Evolutionary conservation across 2,797 vertebrate genomes (phyloP).

Genomic region (Avahi laniger): DNA sequence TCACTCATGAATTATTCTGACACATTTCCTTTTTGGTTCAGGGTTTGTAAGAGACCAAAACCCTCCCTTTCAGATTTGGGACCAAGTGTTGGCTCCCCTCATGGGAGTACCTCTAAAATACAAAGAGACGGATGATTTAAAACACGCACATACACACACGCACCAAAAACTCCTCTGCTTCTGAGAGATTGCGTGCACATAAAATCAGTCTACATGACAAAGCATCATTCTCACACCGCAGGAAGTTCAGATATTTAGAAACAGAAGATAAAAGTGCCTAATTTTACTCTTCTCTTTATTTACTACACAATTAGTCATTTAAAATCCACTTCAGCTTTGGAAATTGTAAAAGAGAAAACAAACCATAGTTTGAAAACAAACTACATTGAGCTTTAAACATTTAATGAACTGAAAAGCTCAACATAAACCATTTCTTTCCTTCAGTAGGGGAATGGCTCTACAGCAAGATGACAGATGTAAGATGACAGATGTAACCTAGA

Average conservation of each 20-base stretch:
- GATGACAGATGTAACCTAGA: slow-evolving; percentile 33
- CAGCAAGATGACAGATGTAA: slow-evolving; percentile 15
- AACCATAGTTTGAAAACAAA: not conserved
- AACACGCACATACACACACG: not conserved
- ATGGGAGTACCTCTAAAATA: not conserved
- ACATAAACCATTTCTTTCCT: not conserved
- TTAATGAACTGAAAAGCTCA: not conserved
- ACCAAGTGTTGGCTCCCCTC: not conserved
- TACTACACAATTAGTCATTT: slow-evolving; percentile 47
- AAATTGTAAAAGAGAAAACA: not conserved
- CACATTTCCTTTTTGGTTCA: not conserved
- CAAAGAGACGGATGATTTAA: not conserved
- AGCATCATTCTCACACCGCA: fast-evolving
- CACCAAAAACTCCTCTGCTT: not conserved
- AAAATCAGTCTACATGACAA: not conserved
- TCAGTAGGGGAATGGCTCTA: not conserved
- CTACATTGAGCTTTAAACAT: not conserved
- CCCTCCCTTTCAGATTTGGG: not conserved
- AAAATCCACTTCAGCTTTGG: slow-evolving; percentile 27
- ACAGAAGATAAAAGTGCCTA: not conserved
- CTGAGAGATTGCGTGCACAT: not conserved
- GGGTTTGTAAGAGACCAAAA: slow-evolving; percentile 36
- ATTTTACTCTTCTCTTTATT: slow-evolving; percentile 51
- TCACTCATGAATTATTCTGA: slow-evolving; percentile 31
- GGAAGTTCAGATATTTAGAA: not conserved